These are phyloP conservation scores for Bombus cullumanus DNA, from an alignment of 1,140 invertebrate genomes.

Conservation along the genomic window DNA sequence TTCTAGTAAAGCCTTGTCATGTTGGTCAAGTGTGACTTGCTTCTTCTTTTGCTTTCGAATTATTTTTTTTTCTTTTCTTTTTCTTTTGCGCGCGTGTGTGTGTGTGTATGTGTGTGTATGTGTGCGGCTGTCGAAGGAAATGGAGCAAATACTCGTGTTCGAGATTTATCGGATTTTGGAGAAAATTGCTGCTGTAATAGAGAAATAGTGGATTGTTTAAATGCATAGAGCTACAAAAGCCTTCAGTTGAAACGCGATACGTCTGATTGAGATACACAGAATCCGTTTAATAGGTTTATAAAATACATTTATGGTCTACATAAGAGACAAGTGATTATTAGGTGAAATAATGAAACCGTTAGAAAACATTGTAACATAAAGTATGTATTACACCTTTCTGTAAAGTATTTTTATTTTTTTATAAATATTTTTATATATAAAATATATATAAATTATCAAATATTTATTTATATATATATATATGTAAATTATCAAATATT, in stretches of 20 bases:
- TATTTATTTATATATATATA: too few relatives aligned
- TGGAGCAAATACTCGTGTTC: not conserved
- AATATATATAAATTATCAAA: too few relatives aligned
- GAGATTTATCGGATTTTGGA: not conserved
- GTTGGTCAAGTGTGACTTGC: not conserved
- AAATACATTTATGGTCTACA: too few relatives aligned
- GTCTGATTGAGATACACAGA: not conserved
- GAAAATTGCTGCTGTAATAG: not conserved
- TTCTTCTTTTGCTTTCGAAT: not conserved
- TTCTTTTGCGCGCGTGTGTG: not conserved
- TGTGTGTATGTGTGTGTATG: accelerated
- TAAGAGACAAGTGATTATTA: not conserved
- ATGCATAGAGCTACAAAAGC: too few relatives aligned
- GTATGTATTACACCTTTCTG: too few relatives aligned
- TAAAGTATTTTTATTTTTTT: too few relatives aligned
- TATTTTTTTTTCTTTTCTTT: not conserved
- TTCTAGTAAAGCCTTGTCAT: not conserved
- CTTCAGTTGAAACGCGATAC: not conserved
- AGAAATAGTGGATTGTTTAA: not conserved
- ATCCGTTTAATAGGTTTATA: too few relatives aligned
- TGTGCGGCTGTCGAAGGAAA: too few relatives aligned
- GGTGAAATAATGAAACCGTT: not conserved
- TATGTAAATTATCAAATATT: too few relatives aligned
- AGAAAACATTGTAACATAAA: not conserved
- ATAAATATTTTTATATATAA: too few relatives aligned